phyloP scores from a whole-genome alignment of 2,888 invertebrate genomes.

The Ormyrus thymus region DNA sequence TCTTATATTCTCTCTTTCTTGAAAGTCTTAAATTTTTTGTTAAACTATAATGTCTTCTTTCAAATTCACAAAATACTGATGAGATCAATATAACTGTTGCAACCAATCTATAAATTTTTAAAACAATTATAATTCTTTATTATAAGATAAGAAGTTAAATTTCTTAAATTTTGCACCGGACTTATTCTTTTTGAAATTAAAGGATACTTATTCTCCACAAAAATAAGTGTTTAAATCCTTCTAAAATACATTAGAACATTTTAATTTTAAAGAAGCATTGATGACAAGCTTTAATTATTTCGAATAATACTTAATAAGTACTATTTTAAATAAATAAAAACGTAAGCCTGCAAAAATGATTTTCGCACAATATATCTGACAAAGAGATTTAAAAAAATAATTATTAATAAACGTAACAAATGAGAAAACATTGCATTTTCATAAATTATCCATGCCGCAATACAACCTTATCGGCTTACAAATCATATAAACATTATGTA shows the following conservation, averaged over 20 bases:
- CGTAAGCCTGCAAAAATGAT: not conserved
- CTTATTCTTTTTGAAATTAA: no score
- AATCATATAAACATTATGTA: constrained; percentile 26
- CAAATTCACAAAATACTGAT: constrained; percentile 12
- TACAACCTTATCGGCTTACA: constrained; percentile 11
- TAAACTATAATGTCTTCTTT: not conserved
- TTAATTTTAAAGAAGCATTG: not conserved
- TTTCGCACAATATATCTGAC: not conserved
- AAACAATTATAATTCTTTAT: no score
- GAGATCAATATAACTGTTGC: constrained; percentile 35
- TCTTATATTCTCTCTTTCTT: no score
- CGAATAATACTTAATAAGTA: no score
- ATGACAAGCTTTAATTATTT: not conserved
- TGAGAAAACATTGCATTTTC: constrained; percentile 8
- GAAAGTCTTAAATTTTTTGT: not conserved
- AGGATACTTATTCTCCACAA: no score
- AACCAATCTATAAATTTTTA: constrained; percentile 42
- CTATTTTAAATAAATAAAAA: not conserved
- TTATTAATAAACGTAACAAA: constrained; percentile 42
- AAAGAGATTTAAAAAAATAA: constrained; percentile 48
- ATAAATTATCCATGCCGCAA: constrained; percentile 22
- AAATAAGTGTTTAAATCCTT: no score
- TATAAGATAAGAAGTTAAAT: no score
- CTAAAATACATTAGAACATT: no score
- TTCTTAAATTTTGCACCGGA: no score